Base-by-base conservation (phyloP, 2,888 invertebrate species). In the Salticus scenicus region DNA sequence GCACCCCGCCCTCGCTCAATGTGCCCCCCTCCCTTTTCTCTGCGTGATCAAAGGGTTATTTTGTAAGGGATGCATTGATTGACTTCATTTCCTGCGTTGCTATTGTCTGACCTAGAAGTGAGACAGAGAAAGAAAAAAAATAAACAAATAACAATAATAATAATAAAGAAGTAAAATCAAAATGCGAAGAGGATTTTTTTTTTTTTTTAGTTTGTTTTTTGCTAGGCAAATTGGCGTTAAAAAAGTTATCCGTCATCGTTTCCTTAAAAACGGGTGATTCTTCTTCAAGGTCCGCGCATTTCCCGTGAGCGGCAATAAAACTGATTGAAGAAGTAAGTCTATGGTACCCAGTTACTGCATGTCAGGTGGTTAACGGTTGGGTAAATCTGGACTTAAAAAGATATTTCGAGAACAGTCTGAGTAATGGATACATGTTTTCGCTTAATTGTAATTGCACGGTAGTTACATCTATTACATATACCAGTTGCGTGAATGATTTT, bases 1-100 rank as follows among this genome's bases (percentile, higher is more conserved):
- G 31, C 74, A 69, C 73, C 69, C 79, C 79, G 24, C 73, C 80
- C 51, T 63, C 64, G 41, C 78, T 57, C 42, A 31, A 64, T 66
- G 30, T 27, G 27, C 33, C 42, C 28, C 37, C 69, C 64, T 42
- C 37, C 57, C 27, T 33, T 24, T 10, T 64, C 74, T 47, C 64
- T 76, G 76, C 83, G 83, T 84, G 83, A 84, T 84, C 83, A 84
- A 84, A 84, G 83, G 83, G 83, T 84, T 84, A 73, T 66, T 37
- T 81, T 81, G 63, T 70, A 72, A 42, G 83, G 77, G 77, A 77
- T 73, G 83, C 83, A 84, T 84, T 84, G 83, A 84, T 84, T 84
- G 76, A 77, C 73, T 73, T 63, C 76, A 73, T 77, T 84, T 84
- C 83, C 83, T 84, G 83, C 83, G 63, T 57, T 7, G 77, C 83